phyloP scores from a whole-genome alignment of 2,797 vertebrate species.

The Denticeps clupeoides region DNA sequence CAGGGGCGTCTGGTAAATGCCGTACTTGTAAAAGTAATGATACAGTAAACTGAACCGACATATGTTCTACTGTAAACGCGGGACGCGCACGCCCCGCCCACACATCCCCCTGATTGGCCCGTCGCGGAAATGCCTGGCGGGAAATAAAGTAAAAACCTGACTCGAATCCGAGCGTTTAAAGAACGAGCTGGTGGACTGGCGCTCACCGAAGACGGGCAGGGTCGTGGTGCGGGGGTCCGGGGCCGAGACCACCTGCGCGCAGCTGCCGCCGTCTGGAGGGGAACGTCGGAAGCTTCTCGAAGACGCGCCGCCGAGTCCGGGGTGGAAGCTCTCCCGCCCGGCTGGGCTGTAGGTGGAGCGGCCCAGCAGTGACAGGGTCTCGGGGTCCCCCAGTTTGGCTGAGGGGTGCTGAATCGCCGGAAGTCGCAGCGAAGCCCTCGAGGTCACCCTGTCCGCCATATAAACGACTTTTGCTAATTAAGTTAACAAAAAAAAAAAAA shows the following conservation, averaged over 20 bases:
- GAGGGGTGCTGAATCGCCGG: constrained; percentile 31
- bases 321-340: background rate
- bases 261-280: background rate
- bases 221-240: background rate
- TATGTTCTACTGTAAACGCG: too few relatives aligned
- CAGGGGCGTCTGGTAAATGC: too few relatives aligned
- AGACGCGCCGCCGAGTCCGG: too few relatives aligned
- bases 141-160: too few relatives aligned
- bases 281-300: background rate
- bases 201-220: constrained; percentile 34
- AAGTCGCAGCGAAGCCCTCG: constrained; percentile 14
- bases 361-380: constrained; percentile 31
- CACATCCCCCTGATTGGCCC: too few relatives aligned
- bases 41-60: too few relatives aligned
- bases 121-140: too few relatives aligned
- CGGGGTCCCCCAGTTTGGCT: constrained; percentile 28
- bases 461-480: constrained; percentile 1
- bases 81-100: too few relatives aligned
- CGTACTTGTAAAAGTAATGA: too few relatives aligned
- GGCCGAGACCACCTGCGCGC: constrained; percentile 24
- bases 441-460: constrained; percentile 17
- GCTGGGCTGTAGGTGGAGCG: constrained; percentile 11
- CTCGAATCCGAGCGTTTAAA: too few relatives aligned
- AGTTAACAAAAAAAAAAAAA: too few relatives aligned
- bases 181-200: too few relatives aligned